A percentile compares a stretch with the other conserved stretches of the same genome.
phyloP scores from a whole-genome alignment of 2,113 vertebrate species.

The Scomber scombrus region DNA sequence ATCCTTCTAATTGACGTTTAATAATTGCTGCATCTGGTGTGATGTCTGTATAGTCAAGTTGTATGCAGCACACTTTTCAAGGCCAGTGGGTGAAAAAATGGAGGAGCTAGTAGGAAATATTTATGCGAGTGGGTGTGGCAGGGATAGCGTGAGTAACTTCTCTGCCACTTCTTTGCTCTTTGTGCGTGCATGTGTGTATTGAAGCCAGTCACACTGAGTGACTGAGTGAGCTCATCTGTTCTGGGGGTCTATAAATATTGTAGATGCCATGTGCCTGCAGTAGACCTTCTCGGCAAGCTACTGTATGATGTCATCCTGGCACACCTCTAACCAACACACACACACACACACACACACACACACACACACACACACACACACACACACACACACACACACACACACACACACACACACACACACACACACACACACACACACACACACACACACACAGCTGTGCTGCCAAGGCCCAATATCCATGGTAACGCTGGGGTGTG shows the following conservation, averaged over 20 bases:
- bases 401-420: slow-evolving; percentile 24
- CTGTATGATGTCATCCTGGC: slow-evolving; percentile 81
- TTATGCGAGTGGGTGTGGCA: slow-evolving; percentile 60
- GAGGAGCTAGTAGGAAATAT: slow-evolving; percentile 48
- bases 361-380: slow-evolving; percentile 49
- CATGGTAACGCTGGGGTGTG: slow-evolving; percentile 73
- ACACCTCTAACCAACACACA: slow-evolving; percentile 64
- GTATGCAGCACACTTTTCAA: slow-evolving; percentile 5
- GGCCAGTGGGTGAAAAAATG: slow-evolving; percentile 20
- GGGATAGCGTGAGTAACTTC: slow-evolving; percentile 74
- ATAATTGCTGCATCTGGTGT: slow-evolving; percentile 9
- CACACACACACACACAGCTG: slow-evolving; percentile 59
- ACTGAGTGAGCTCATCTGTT: slow-evolving; percentile 83
- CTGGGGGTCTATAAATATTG: slow-evolving; percentile 82
- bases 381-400: slow-evolving; percentile 27
- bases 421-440: slow-evolving; percentile 29
- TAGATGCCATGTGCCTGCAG: slow-evolving; percentile 80
- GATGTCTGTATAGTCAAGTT: not conserved
- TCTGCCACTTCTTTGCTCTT: slow-evolving; percentile 60
- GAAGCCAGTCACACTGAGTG: slow-evolving; percentile 68
- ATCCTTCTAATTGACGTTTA: slow-evolving; percentile 17
- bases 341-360: not conserved
- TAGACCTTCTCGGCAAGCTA: slow-evolving; percentile 74
- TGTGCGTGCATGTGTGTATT: slow-evolving; percentile 43
- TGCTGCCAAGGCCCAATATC: slow-evolving; percentile 66